A percentile compares a stretch with the other conserved stretches of the same genome.
Evolutionary conservation across 2,888 invertebrate species (phyloP).

Genomic region (Mechanitis mazaeus): DNA sequence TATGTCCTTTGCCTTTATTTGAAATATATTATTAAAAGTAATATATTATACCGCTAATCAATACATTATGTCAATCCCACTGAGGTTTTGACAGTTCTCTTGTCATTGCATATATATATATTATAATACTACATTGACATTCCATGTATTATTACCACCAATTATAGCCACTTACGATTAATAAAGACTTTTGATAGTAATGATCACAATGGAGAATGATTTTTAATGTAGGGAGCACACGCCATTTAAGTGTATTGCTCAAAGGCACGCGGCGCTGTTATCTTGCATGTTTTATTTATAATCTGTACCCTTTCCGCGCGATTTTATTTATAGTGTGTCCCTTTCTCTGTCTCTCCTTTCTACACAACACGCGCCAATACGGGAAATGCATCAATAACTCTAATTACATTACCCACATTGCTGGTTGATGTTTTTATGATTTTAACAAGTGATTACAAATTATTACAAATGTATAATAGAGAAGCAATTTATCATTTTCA

Average conservation of each 20-base stretch:
- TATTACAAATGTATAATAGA: too few species aligned
- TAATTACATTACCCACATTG: conserved; percentile 12
- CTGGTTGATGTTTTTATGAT: too few species aligned
- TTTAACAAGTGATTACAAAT: too few species aligned
- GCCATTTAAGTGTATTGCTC: conserved; percentile 40
- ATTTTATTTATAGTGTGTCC: conserved; percentile 6
- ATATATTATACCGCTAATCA: background rate
- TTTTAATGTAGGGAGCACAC: conserved; percentile 38
- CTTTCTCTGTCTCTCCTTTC: conserved; percentile 29
- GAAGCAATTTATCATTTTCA: too few species aligned
- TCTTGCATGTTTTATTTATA: conserved; percentile 49
- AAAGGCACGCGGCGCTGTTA: conserved; percentile 54
- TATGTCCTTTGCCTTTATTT: conserved; percentile 19
- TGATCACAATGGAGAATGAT: conserved; percentile 46
- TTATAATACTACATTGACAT: conserved; percentile 19
- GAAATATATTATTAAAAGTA: background rate
- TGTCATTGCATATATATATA: background rate
- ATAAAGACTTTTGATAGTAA: conserved; percentile 40
- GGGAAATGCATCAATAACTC: conserved; percentile 53
- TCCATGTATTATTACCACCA: conserved; percentile 35
- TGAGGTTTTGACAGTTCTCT: conserved; percentile 19
- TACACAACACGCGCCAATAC: conserved; percentile 49
- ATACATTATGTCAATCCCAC: conserved; percentile 21
- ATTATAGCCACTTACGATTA: conserved; percentile 39
- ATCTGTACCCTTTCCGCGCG: conserved; percentile 8